Base-by-base conservation (phyloP, 2,797 vertebrate genomes). In the Chaetophractus vellerosus region DNA sequence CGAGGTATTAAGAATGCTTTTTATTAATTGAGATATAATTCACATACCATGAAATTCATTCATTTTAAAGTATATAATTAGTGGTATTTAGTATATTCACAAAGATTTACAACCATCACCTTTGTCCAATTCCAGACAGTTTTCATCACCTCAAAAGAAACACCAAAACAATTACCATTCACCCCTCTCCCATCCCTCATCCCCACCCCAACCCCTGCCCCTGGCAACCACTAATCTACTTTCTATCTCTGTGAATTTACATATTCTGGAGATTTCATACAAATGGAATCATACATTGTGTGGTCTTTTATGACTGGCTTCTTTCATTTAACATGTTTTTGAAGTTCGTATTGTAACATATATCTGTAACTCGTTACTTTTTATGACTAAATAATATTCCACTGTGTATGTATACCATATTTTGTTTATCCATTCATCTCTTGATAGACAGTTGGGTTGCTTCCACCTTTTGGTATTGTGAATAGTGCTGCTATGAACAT, bases 141-240 rank as follows among this genome's bases (percentile, higher is more conserved):
- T 75, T 87, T 82, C 86, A 63, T 86, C 68, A 90, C 72, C 45
- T 78, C 57, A 38, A 41, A 93, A 63, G n/a, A 93, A 87, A 78
- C 50, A 9, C 36, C 18, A 82, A 75, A 71, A 68, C 31, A 36
- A 26, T 74, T 76, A 78, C 52, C 82, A 78, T 6, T 87, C 76
- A 87, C 8, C 82, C 36, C 52, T 33, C 21, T 12, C 5, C 41
- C 52, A 55, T 91, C 4, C 41, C 31, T 61, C 24, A 55, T 19
- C 52, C 50, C 16, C 12, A 52, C 16, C 50, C 50, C 50, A 52
- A 52, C 50, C 28, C 64, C 16, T 61, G 36, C 21, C 72, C 16
- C 59, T 92, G 19, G n/a, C 19, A 78, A 52, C 16, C 8, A 66
- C 36, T 78, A 68, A 66, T 26, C 12, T 85, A 59, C 38, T 81